Evolutionary conservation across 2,797 vertebrate genomes (phyloP), one percentile per base, ranked within the genome.

Genomic region (Poecilia velifera): DNA sequence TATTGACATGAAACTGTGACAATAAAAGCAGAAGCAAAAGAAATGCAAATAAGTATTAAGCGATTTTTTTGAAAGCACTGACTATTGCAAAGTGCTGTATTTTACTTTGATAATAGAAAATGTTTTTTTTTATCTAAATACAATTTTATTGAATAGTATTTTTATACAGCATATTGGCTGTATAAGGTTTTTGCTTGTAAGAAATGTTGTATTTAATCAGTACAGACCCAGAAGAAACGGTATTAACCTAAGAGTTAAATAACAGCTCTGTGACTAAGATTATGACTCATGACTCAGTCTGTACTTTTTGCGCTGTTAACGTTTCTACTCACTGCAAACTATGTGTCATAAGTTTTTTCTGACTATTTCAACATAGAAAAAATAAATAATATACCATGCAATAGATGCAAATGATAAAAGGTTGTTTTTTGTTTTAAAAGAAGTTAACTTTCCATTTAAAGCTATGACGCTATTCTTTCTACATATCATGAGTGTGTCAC

Each of bases 401-500:
- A 51, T 45, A 22, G 5, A 71, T 25, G 13, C 13, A 10, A 49
- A 14, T 28, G 1, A 78, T 47, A 62, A n/a, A 8, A 51, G 25
- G 25, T 13, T 16, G 36, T 14, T 8, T 41, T 41, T 22, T 51
- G 59, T 83, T 45, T 62, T 59, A 6, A 70, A 49, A 70, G 22
- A 70, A 70, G 2, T 12, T 2, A 68, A 25, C 13, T 79, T 82
- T 71, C 5, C 72, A 43, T 43, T 16, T 68, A 31, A 79, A 18
- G 43, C 59, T 83, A 47, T 73, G 76, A 57, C 74, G 25, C 68
- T 22, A 43, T 76, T 43, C 31, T 36, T 73, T 76, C 22, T 76
- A 84, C 87, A 77, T 78, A 73, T 79, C 64, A 83, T 20, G 46
- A 86, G 28, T 8, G 4, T 72, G 43, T 70, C 47, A 76, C 64